These are phyloP conservation scores for Ciona savignyi DNA, from an alignment of 23 tunicate genomes.

Conservation along the genomic window DNA sequence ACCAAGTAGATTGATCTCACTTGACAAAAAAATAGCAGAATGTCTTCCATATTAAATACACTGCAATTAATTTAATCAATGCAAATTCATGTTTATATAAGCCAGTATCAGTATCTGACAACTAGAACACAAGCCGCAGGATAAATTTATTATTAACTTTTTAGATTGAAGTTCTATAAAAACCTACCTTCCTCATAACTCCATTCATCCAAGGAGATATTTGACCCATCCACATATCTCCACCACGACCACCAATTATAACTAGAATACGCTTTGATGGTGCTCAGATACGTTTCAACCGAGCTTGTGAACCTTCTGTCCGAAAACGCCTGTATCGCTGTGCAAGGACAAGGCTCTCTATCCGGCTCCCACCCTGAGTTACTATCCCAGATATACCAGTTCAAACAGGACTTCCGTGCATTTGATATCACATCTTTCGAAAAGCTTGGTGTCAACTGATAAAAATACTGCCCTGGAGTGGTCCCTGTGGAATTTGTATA, in stretches of 20 bases:
- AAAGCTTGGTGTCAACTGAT: conserved; percentile 15
- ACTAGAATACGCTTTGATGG: too few relatives aligned
- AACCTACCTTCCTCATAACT: too few relatives aligned
- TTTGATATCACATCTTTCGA: not conserved
- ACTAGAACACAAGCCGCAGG: not conserved
- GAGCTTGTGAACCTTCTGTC: not conserved
- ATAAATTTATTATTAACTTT: not conserved
- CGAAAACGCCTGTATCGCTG: not conserved
- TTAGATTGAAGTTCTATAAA: too few relatives aligned
- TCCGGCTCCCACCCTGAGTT: not conserved
- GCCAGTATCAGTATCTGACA: not conserved
- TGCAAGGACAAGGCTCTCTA: conserved; percentile 12
- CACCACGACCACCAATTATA: too few relatives aligned
- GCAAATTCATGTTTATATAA: not conserved
- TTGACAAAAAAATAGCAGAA: too few relatives aligned
- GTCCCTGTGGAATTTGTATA: too few relatives aligned
- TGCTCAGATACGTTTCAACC: not conserved
- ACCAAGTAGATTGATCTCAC: too few relatives aligned
- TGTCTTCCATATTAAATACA: too few relatives aligned
- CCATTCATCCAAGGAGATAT: too few relatives aligned
- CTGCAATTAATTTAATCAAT: too few relatives aligned
- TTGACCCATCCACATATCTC: too few relatives aligned
- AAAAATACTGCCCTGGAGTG: conserved; percentile 24
- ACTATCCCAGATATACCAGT: conserved; percentile 23
- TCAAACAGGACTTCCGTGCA: conserved; percentile 23